Evolutionary conservation across 1,140 invertebrate genomes (phyloP), one percentile per base, ranked within the genome.

Genomic region (Metaphire vulgaris): DNA sequence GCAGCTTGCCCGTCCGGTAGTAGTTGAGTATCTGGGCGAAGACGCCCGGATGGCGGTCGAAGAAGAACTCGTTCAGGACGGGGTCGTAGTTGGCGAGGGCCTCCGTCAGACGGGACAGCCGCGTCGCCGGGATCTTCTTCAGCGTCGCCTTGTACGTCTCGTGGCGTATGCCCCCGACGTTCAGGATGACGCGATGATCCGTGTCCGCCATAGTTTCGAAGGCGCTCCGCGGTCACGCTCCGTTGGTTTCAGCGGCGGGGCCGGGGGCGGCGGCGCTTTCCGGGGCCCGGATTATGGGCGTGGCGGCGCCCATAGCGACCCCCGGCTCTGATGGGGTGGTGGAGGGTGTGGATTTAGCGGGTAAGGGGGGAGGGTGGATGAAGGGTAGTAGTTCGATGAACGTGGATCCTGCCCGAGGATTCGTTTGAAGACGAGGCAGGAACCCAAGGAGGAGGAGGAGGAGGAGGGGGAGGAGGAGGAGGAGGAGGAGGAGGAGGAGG

Each of bases 41-140:
- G 78, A 99, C 96, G 1, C 95, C 96, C 0, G 97, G 96, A 88
- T 99, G 96, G 79, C 96, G 87, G 87, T 99, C 96, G 87, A 99
- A 99, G 90, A 98, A 99, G 89, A 98, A 99, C 87, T 99, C 96
- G 87, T 97, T 97, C 79, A 97, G 89, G 81, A 97, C 92, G 16
- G 94, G 94, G 88, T 98, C 95, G 87, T 98, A 98, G 87, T 97
- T 97, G 80, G 92, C 93, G 77, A 96, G 87, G 21, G 92, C 92
- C 86, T 96, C 93, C 6, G 94, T 96, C 67, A 97, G 89, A 72
- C 93, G 87, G 29, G 93, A 96, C 72, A 96, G 88, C 77, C 95
- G 87, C 1, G 95, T 97, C 64, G 94, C 95, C 41, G 95, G 95
- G 82, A 97, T 96, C 87, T 97, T 97, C 87, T 96, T 96, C 79